Conservation (phyloP, 2,888 invertebrate genomes). For the Polietes domitor region DNA sequence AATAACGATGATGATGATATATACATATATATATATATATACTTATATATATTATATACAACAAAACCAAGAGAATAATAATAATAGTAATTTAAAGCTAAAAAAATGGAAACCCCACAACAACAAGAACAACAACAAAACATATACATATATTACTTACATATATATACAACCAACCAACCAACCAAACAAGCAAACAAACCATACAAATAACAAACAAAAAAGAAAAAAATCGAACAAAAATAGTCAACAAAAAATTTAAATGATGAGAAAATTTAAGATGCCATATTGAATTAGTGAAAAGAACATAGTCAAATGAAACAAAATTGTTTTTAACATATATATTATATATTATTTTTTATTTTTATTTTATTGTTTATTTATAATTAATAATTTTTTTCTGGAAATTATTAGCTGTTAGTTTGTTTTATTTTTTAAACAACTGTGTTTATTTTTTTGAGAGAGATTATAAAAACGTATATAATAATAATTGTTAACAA, state of each 20-base stretch:
- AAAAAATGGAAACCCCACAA: constrained; percentile 33
- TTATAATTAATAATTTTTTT: constrained; percentile 21
- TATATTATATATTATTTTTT: constrained; percentile 13
- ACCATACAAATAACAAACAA: constrained; percentile 60
- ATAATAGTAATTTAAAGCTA: constrained; percentile 34
- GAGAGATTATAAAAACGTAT: constrained; percentile 19
- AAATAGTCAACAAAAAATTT: constrained; percentile 47
- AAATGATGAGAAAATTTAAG: constrained; percentile 47
- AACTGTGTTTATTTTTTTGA: constrained; percentile 6
- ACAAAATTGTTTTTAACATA: constrained; percentile 19
- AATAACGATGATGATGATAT: constrained; percentile 49
- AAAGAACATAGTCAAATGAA: constrained; percentile 28
- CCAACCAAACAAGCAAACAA: constrained; percentile 61
- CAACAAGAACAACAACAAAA: constrained; percentile 41
- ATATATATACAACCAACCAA: constrained; percentile 38
- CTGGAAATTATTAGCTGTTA: constrained; percentile 28
- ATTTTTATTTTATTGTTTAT: constrained; percentile 18
- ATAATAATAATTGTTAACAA: constrained; percentile 55
- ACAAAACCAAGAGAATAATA: constrained; percentile 60
- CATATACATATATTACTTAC: constrained; percentile 40
- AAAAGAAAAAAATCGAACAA: constrained; percentile 30
- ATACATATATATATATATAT: constrained; percentile 56
- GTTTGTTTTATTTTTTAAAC: constrained; percentile 37
- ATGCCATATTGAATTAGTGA: constrained; percentile 64
- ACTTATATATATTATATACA: constrained; percentile 71